Conservation (phyloP, 2,113 vertebrate genomes). For the Equus quagga region DNA sequence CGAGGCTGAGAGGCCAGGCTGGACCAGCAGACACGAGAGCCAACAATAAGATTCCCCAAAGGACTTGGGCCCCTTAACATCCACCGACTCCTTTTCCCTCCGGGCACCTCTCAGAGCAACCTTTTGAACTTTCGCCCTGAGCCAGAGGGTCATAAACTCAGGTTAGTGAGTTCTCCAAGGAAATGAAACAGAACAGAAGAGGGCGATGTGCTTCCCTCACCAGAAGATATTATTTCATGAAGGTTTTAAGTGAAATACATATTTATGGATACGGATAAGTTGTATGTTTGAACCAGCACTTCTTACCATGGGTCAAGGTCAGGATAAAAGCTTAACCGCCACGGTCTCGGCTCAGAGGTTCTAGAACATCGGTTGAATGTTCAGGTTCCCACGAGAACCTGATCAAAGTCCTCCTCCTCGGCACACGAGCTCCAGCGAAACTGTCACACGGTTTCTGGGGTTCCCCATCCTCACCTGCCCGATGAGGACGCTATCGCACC, state of each 20-base stretch:
- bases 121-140: fast-evolving
- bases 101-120: not conserved
- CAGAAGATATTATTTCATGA: no score
- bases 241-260: not conserved
- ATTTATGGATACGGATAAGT: not conserved
- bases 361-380: no score
- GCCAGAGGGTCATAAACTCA: not conserved
- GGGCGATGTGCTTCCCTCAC: fast-evolving
- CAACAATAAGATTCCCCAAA: not conserved
- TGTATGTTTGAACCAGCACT: not conserved
- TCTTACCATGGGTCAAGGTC: not conserved
- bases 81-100: not conserved
- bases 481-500: fast-evolving
- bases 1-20: fast-evolving
- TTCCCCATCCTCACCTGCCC: not conserved
- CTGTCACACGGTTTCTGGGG: fast-evolving
- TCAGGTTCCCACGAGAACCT: not conserved
- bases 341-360: not conserved
- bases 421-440: no score
- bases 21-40: fast-evolving
- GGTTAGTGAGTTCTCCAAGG: not conserved
- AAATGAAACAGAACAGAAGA: not conserved
- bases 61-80: fast-evolving
- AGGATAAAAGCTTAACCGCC: not conserved
- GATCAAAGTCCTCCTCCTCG: not conserved